Conservation (phyloP, 1,140 invertebrate genomes). For the Marisa cornuarietis region DNA sequence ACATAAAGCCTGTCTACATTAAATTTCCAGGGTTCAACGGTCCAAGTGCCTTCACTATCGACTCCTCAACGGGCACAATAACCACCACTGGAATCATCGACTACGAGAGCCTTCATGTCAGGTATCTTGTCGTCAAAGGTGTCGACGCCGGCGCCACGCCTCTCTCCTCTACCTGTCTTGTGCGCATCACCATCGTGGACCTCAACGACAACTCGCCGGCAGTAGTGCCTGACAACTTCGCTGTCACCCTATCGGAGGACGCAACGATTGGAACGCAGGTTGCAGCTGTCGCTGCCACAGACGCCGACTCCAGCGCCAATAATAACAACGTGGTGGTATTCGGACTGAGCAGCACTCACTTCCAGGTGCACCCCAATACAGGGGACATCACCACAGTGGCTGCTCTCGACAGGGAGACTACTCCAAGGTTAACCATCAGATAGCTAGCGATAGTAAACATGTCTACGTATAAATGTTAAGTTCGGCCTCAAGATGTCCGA, state of each 20-base stretch:
- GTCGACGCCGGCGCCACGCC: constrained; percentile 38
- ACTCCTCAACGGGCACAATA: constrained; percentile 29
- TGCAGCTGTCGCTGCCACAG: constrained; percentile 25
- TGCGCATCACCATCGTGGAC: constrained; percentile 42
- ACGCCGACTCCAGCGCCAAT: constrained; percentile 36
- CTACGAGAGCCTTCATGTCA: constrained; percentile 38
- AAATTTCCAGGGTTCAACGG: constrained; percentile 27
- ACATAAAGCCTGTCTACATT: not conserved
- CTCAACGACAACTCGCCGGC: constrained; percentile 51
- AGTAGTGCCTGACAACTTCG: constrained; percentile 32
- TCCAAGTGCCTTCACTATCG: constrained; percentile 26
- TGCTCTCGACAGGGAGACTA: constrained; percentile 45
- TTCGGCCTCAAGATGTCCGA: no score
- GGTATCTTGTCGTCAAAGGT: constrained; percentile 37
- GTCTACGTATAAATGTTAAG: no score
- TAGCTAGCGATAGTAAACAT: no score
- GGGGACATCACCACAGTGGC: constrained; percentile 39
- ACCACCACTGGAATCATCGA: constrained; percentile 35
- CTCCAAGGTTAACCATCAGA: constrained; percentile 14
- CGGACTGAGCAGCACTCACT: constrained; percentile 31
- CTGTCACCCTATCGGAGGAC: constrained; percentile 30
- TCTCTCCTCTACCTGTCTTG: constrained; percentile 21
- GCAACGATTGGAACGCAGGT: constrained; percentile 21
- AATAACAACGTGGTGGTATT: constrained; percentile 27
- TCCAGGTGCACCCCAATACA: constrained; percentile 35